Percentiles rank a stretch among this genome's conserved stretches.
These are phyloP conservation scores for Decapterus maruadsi DNA, from an alignment of 2,797 vertebrate species.

Conservation along the genomic window DNA sequence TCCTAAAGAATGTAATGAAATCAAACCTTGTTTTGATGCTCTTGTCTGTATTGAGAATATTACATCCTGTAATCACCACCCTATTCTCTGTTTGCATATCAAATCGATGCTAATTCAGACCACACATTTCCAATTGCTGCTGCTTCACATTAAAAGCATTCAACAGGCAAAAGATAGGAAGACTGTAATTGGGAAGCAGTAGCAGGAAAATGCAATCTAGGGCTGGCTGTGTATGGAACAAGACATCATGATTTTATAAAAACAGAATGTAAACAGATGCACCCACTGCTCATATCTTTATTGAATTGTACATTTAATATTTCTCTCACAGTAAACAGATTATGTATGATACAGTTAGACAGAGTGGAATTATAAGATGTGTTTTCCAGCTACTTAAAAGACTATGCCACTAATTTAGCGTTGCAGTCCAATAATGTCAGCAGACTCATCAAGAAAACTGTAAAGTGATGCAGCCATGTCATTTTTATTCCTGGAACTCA, in stretches of 20 bases:
- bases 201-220: neutral
- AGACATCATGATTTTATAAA: neutral
- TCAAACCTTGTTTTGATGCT: too few relatives aligned
- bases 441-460: neutral
- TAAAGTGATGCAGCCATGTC: neutral
- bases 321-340: neutral
- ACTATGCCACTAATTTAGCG: neutral
- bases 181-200: neutral
- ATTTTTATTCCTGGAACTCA: neutral
- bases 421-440: neutral
- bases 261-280: too few relatives aligned
- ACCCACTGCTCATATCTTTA: too few relatives aligned
- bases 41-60: too few relatives aligned
- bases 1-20: too few relatives aligned
- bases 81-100: too few relatives aligned
- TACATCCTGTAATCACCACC: too few relatives aligned
- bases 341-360: neutral
- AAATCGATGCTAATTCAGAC: neutral
- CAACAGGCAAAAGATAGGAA: neutral
- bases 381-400: neutral
- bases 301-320: neutral
- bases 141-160: too few relatives aligned
- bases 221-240: neutral
- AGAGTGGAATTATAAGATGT: neutral
- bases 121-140: neutral